phyloP scores from a whole-genome alignment of 2,888 invertebrate species.

The Yponomeuta malinellus region DNA sequence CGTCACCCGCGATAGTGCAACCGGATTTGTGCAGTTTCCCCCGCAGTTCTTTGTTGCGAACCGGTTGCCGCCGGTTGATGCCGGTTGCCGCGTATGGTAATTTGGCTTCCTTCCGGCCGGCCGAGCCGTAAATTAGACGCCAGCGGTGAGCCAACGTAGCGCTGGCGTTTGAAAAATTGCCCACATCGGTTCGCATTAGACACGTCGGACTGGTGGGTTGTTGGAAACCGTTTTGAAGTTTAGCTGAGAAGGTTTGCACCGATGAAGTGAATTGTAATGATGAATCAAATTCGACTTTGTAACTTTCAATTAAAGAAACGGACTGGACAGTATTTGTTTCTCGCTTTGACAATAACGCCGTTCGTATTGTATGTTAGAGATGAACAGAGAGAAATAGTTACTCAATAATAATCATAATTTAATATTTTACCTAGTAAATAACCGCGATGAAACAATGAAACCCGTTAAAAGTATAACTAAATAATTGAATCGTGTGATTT shows the following conservation, averaged over 20 bases:
- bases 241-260: neutral
- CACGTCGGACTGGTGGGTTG: neutral
- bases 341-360: no score
- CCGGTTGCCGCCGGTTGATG: slow-evolving; percentile 22
- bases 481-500: no score
- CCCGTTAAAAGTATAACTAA: no score
- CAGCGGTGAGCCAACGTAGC: slow-evolving; percentile 41
- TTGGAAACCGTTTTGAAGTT: neutral
- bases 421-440: no score
- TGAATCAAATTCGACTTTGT: no score
- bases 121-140: slow-evolving; percentile 62
- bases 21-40: slow-evolving; percentile 44
- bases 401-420: no score
- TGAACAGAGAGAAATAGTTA: no score
- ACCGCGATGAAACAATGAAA: no score
- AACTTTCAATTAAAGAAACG: no score
- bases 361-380: no score
- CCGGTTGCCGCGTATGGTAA: slow-evolving; percentile 66
- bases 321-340: no score
- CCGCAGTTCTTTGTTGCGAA: slow-evolving; percentile 51
- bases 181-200: slow-evolving; percentile 17
- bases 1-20: slow-evolving; percentile 41
- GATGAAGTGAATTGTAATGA: no score
- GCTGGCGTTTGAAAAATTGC: slow-evolving; percentile 62
- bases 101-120: slow-evolving; percentile 64